phyloP scores from a whole-genome alignment of 2,888 invertebrate species.

The Liopterus haemorrhoidalis region DNA sequence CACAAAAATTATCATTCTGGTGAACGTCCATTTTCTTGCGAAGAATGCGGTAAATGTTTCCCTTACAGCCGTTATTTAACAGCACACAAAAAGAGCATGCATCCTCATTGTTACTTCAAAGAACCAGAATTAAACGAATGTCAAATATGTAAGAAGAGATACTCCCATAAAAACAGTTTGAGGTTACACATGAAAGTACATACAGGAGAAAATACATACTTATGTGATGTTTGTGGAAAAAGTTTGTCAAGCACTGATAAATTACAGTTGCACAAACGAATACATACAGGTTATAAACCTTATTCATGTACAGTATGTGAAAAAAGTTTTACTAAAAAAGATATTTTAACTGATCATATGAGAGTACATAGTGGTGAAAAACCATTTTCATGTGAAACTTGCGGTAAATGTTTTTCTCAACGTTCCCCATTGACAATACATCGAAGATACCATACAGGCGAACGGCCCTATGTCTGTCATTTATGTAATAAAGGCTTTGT shows the following conservation, averaged over 20 bases:
- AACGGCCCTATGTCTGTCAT: conserved; percentile 47
- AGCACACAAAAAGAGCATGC: conserved; percentile 42
- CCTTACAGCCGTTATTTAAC: conserved; percentile 41
- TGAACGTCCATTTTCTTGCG: conserved; percentile 39
- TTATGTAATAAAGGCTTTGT: conserved; percentile 54
- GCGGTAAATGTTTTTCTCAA: conserved; percentile 40
- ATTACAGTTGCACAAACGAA: conserved; percentile 38
- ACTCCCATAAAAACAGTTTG: conserved; percentile 44
- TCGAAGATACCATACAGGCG: conserved; percentile 38
- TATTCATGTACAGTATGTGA: conserved; percentile 39
- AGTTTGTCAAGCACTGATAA: conserved; percentile 40
- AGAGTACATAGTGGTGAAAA: conserved; percentile 42
- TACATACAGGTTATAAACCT: conserved; percentile 41
- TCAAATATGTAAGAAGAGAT: conserved; percentile 44
- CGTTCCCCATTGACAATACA: conserved; percentile 39
- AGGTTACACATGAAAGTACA: conserved; percentile 43
- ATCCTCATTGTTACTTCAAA: conserved; percentile 29
- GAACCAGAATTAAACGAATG: conserved; percentile 40
- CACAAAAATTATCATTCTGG: conserved; percentile 42
- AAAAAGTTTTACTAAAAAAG: conserved; percentile 41
- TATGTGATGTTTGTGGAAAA: conserved; percentile 41
- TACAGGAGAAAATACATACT: conserved; percentile 39
- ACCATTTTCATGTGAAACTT: conserved; percentile 40
- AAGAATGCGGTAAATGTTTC: conserved; percentile 26
- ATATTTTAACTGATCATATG: conserved; percentile 40